These are phyloP conservation scores for Ormia ochracea DNA, from an alignment of 2,888 invertebrate genomes.

Conservation along the genomic window DNA sequence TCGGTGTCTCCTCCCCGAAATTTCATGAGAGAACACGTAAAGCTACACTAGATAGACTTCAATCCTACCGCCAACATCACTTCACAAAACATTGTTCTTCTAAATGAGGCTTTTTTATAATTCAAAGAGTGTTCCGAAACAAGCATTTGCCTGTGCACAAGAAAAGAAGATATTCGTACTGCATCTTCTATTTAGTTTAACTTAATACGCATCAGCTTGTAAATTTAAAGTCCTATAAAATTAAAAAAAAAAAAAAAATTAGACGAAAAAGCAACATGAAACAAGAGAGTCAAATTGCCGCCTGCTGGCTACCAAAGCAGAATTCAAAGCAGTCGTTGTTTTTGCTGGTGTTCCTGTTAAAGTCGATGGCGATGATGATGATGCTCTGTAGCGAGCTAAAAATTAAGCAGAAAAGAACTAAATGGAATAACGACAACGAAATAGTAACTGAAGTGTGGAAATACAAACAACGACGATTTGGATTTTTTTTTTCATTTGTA, in stretches of 20 bases:
- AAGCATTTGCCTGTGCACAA: background rate
- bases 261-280: constrained; percentile 22
- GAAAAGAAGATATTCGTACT: background rate
- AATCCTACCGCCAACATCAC: no score
- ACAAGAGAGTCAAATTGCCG: constrained; percentile 43
- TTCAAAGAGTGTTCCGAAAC: no score
- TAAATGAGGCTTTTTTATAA: no score
- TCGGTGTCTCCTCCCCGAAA: no score
- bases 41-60: no score
- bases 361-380: constrained; percentile 23
- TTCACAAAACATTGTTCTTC: no score
- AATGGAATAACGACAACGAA: constrained; percentile 37
- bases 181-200: background rate
- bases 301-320: constrained; percentile 30
- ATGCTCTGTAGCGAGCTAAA: constrained; percentile 26
- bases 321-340: constrained; percentile 8
- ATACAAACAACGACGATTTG: constrained; percentile 38
- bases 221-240: constrained; percentile 18
- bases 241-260: background rate
- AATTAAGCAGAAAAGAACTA: constrained; percentile 37
- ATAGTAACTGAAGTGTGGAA: constrained; percentile 45
- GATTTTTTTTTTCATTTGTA: constrained; percentile 4
- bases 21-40: no score
- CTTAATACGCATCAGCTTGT: constrained; percentile 15
- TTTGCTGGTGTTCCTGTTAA: constrained; percentile 15